These are phyloP conservation scores for Lepidotrigona ventralis DNA, from an alignment of 1,140 invertebrate genomes.

Conservation along the genomic window DNA sequence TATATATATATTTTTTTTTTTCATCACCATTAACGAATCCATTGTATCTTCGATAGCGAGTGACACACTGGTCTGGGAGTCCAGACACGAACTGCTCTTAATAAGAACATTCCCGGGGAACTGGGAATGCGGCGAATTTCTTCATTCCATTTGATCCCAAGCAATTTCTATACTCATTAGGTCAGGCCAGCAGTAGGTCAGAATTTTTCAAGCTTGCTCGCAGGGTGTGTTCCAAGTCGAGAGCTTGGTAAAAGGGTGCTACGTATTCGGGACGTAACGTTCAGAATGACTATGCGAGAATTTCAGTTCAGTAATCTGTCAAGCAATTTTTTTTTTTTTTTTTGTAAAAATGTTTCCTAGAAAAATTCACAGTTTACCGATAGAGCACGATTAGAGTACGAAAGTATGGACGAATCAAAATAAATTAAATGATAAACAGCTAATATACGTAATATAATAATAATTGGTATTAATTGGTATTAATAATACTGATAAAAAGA, in stretches of 20 bases:
- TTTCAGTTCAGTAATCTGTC: constrained; percentile 1
- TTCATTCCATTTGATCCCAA: constrained; percentile 28
- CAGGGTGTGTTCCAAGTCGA: neutral
- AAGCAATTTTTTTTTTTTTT: too few relatives aligned
- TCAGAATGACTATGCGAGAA: neutral
- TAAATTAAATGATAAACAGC: too few relatives aligned
- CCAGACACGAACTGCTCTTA: constrained; percentile 41
- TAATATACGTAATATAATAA: too few relatives aligned
- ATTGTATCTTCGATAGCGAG: neutral
- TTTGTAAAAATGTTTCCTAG: too few relatives aligned
- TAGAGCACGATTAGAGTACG: too few relatives aligned
- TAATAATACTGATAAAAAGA: too few relatives aligned
- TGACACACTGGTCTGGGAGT: constrained; percentile 22
- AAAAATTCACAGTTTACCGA: too few relatives aligned
- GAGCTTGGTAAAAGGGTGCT: neutral
- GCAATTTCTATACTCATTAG: constrained; percentile 7
- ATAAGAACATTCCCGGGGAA: constrained; percentile 49
- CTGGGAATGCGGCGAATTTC: constrained; percentile 49
- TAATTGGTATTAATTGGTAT: too few relatives aligned
- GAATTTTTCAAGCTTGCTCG: constrained; percentile 12
- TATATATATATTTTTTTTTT: too few relatives aligned
- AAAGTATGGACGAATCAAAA: too few relatives aligned
- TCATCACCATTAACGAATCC: too few relatives aligned
- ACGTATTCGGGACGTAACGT: constrained; percentile 19
- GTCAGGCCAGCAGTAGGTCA: constrained; percentile 37